These are phyloP conservation scores for Pharmacophagus antenor DNA, from an alignment of 2,888 invertebrate genomes.

Conservation along the genomic window DNA sequence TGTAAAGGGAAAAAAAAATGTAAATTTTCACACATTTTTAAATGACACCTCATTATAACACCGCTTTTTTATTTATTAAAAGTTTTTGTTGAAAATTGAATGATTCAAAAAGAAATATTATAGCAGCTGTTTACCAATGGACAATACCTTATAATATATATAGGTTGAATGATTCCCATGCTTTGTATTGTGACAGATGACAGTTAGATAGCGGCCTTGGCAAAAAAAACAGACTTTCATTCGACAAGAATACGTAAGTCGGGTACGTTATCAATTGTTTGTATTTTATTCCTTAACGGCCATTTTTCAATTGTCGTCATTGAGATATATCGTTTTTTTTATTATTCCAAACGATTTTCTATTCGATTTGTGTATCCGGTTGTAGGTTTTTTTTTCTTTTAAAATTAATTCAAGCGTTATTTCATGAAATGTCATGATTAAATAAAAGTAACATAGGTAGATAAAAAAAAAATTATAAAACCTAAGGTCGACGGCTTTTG, in stretches of 20 bases:
- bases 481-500: background rate
- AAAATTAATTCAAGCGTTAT: background rate
- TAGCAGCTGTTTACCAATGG: too few relatives aligned
- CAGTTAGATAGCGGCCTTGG: conserved; percentile 4
- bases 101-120: too few relatives aligned
- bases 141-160: too few relatives aligned
- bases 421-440: background rate
- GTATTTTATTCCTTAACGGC: conserved; percentile 25
- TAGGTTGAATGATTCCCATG: too few relatives aligned
- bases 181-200: conserved; percentile 3
- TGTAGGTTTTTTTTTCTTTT: too few relatives aligned
- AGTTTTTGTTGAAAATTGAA: too few relatives aligned
- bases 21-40: too few relatives aligned
- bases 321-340: conserved; percentile 13
- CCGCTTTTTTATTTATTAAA: too few relatives aligned
- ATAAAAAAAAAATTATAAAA: background rate
- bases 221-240: conserved; percentile 26
- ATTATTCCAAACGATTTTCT: conserved; percentile 1
- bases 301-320: conserved; percentile 19
- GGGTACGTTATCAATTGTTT: conserved; percentile 21
- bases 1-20: too few relatives aligned
- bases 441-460: background rate
- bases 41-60: too few relatives aligned
- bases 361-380: background rate
- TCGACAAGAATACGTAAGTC: conserved; percentile 6